These are phyloP conservation scores for Sarcophilus harrisii DNA, from an alignment of 2,797 vertebrate species.

Conservation along the genomic window DNA sequence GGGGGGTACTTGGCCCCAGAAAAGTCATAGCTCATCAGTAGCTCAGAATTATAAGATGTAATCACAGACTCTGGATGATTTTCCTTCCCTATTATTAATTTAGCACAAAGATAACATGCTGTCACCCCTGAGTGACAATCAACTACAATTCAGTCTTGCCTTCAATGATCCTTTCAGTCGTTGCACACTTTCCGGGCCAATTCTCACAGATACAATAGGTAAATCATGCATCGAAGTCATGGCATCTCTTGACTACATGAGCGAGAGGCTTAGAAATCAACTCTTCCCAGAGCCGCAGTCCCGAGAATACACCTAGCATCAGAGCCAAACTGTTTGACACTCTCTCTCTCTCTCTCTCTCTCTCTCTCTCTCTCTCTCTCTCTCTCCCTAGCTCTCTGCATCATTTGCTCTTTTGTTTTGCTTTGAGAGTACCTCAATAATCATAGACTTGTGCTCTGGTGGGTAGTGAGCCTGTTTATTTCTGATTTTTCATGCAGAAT, in stretches of 20 bases:
- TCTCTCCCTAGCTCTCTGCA: conserved; percentile 34
- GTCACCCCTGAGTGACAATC: conserved; percentile 70
- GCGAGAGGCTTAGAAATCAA: conserved; percentile 56
- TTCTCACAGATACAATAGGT: conserved; percentile 72
- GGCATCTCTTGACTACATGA: conserved; percentile 71
- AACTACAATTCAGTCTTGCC: conserved; percentile 72
- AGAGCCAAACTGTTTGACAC: conserved; percentile 65
- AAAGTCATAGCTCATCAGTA: conserved; percentile 76
- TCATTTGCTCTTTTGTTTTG: conserved; percentile 72
- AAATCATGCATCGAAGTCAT: conserved; percentile 76
- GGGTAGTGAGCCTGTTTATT: conserved; percentile 80
- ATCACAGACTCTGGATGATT: conserved; percentile 46
- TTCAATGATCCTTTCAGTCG: conserved; percentile 70
- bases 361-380: conserved; percentile 67
- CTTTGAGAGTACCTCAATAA: conserved; percentile 69
- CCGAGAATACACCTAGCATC: conserved; percentile 64
- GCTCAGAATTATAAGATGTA: conserved; percentile 69
- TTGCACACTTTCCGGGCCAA: conserved; percentile 65
- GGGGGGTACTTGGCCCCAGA: conserved; percentile 66
- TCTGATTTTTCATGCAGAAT: conserved; percentile 85
- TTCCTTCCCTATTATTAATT: conserved; percentile 55
- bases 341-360: conserved; percentile 50
- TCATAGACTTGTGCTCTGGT: conserved; percentile 81
- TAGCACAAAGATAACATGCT: conserved; percentile 67
- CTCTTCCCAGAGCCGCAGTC: conserved; percentile 64